phyloP scores from a whole-genome alignment of 2,797 vertebrate genomes.

The Somateria mollissima region DNA sequence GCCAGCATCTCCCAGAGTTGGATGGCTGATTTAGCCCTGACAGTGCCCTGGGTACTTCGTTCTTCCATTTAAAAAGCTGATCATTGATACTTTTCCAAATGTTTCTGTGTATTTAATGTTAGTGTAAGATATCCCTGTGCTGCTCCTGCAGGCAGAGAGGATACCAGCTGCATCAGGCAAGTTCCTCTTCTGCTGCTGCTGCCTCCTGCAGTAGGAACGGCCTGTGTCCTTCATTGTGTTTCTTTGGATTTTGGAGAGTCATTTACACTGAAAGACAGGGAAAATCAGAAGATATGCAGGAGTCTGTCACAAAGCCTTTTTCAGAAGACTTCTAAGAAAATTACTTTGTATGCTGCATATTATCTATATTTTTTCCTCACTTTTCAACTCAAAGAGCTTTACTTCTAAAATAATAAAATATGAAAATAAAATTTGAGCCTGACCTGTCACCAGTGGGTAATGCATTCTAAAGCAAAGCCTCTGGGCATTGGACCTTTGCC shows the following conservation, averaged over 20 bases:
- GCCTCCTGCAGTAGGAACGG: not conserved
- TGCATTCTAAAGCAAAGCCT: conserved; percentile 2
- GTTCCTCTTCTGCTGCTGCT: not conserved
- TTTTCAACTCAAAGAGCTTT: not conserved
- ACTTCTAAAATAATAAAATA: not conserved
- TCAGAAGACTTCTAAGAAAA: not conserved
- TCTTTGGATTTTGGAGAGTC: not conserved
- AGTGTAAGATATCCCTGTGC: not conserved
- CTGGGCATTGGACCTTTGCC: not conserved
- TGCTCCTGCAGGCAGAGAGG: not conserved
- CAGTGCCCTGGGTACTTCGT: conserved; percentile 30
- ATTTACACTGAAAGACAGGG: not conserved
- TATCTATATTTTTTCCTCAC: not conserved
- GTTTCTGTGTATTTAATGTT: conserved; percentile 19
- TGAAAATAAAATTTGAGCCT: not conserved
- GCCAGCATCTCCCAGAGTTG: not conserved
- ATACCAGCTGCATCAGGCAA: not conserved
- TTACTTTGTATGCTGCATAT: not conserved
- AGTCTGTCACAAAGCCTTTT: not conserved
- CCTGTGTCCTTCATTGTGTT: not conserved
- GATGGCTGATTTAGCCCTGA: conserved; percentile 20
- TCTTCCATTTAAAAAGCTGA: conserved; percentile 16
- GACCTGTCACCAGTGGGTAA: not conserved
- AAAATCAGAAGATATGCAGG: not conserved
- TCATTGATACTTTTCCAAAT: conserved; percentile 40